These are phyloP conservation scores for Labeo calbasu DNA, from an alignment of 2,797 vertebrate species.

Conservation along the genomic window DNA sequence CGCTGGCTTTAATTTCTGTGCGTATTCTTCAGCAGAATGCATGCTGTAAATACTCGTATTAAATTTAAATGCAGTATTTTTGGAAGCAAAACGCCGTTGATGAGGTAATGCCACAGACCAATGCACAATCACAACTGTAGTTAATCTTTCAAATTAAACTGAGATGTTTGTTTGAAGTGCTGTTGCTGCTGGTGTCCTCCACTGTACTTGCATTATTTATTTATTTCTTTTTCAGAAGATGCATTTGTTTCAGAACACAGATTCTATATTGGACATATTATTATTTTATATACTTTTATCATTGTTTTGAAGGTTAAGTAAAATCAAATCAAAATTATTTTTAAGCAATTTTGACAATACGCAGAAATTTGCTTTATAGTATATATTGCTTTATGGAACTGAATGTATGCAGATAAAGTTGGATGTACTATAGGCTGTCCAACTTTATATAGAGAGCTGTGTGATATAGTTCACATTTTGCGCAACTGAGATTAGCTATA, in stretches of 20 bases:
- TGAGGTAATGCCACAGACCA: conserved; percentile 26
- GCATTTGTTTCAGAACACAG: neutral
- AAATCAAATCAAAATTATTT: neutral
- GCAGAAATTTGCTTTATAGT: neutral
- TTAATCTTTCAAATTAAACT: conserved; percentile 24
- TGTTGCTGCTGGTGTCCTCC: neutral
- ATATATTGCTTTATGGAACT: neutral
- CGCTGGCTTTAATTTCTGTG: conserved; percentile 25
- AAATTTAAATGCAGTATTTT: conserved; percentile 29
- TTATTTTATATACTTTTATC: neutral
- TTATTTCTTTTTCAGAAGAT: neutral
- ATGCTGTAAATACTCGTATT: conserved; percentile 14
- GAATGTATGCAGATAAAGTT: too few species aligned
- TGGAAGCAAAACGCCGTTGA: neutral
- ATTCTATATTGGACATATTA: neutral
- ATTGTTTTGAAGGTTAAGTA: neutral
- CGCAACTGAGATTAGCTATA: neutral
- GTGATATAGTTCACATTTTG: too few species aligned
- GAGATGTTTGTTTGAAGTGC: conserved; percentile 9
- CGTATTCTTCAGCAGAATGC: conserved; percentile 19
- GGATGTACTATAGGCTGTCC: too few species aligned
- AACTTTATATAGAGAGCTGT: neutral
- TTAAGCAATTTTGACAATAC: neutral
- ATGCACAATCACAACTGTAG: conserved; percentile 14
- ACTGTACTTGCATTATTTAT: neutral